Percentiles rank a stretch among this genome's conserved stretches.
Evolutionary conservation across 2,113 vertebrate species (phyloP).

Genomic region (Festucalex cinctus): DNA sequence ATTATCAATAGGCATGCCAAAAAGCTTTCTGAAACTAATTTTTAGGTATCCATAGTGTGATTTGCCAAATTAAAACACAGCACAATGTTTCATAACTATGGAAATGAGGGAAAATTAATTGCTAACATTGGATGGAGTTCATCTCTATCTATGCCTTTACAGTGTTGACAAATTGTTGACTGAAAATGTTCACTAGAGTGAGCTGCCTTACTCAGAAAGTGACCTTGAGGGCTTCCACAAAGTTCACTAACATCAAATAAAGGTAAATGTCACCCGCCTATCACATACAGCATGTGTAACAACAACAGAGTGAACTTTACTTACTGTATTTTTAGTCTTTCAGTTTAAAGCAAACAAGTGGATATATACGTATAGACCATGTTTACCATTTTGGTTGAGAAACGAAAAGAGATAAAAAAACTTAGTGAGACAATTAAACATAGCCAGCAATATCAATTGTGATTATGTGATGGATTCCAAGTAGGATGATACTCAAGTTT

Average conservation of each 20-base stretch:
- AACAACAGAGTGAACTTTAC: slow-evolving; percentile 20
- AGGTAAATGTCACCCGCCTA: slow-evolving; percentile 38
- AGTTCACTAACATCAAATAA: slow-evolving; percentile 67
- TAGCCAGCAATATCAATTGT: too few species aligned
- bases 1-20: slow-evolving; percentile 43
- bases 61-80: slow-evolving; percentile 36
- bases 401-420: neutral
- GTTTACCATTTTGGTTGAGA: neutral
- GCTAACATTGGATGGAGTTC: slow-evolving; percentile 32
- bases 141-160: slow-evolving; percentile 62
- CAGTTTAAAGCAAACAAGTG: neutral
- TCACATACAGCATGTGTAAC: slow-evolving; percentile 27
- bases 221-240: slow-evolving; percentile 69
- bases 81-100: slow-evolving; percentile 34
- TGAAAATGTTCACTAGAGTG: slow-evolving; percentile 71
- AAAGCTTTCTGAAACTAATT: slow-evolving; percentile 33
- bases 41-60: slow-evolving; percentile 18
- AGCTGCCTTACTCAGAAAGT: slow-evolving; percentile 65
- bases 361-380: neutral
- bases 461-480: too few species aligned
- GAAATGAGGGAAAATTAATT: slow-evolving; percentile 33
- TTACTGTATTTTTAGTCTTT: neutral
- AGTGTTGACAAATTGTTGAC: slow-evolving; percentile 65
- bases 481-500: too few species aligned
- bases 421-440: neutral